Evolutionary conservation across 1,140 invertebrate species (phyloP).

Genomic region (Chrysoperla carnea): DNA sequence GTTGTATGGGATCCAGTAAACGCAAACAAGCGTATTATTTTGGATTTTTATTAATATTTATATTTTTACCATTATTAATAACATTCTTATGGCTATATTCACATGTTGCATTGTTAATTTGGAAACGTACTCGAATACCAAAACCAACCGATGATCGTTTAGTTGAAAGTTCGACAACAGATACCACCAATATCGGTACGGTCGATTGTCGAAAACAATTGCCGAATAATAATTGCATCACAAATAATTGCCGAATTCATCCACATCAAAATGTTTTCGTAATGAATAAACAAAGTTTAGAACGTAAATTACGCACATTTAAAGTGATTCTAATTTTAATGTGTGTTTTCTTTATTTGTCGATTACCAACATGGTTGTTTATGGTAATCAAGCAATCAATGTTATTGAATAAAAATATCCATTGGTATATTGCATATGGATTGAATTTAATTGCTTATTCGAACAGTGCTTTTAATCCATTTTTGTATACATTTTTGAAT

Average conservation of each 20-base stretch:
- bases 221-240: constrained; percentile 1
- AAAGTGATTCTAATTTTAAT: constrained; percentile 31
- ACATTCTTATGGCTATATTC: constrained; percentile 31
- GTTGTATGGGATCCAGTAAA: no score
- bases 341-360: constrained; percentile 25
- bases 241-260: constrained; percentile 6
- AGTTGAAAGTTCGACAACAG: constrained; percentile 6
- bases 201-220: constrained; percentile 3
- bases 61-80: constrained; percentile 30
- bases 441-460: constrained; percentile 26
- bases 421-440: constrained; percentile 26
- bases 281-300: constrained; percentile 9
- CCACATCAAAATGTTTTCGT: no score
- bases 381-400: constrained; percentile 23
- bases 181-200: constrained; percentile 1
- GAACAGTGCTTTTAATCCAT: constrained; percentile 32
- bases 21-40: constrained; percentile 13
- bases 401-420: constrained; percentile 12
- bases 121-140: constrained; percentile 19
- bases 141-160: constrained; percentile 9
- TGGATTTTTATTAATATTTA: constrained; percentile 25
- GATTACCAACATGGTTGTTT: constrained; percentile 32
- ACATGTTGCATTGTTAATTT: constrained; percentile 29
- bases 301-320: constrained; percentile 30
- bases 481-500: constrained; percentile 33